Conservation (phyloP, 2,888 invertebrate species). For the Clistopyga incitator region DNA sequence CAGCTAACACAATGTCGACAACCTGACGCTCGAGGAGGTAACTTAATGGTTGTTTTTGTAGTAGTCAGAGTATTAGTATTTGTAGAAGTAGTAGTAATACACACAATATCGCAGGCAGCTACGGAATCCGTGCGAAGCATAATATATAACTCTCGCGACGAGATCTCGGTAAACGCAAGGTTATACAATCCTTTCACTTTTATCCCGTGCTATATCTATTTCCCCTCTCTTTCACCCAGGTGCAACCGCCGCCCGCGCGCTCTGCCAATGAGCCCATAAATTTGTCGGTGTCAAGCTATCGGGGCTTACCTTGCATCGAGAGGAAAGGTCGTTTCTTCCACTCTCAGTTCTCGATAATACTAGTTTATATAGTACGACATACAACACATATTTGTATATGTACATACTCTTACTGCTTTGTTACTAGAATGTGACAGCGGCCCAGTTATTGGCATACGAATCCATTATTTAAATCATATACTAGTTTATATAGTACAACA, state of each 20-base stretch:
- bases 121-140: slow-evolving; percentile 64
- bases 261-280: slow-evolving; percentile 77
- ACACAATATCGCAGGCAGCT: slow-evolving; percentile 44
- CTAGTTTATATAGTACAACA: no score
- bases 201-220: slow-evolving; percentile 75
- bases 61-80: background rate
- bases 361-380: slow-evolving; percentile 25
- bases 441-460: no score
- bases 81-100: background rate
- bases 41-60: background rate
- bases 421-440: no score
- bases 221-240: slow-evolving; percentile 46
- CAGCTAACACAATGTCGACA: slow-evolving; percentile 6
- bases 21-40: slow-evolving; percentile 5
- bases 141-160: slow-evolving; percentile 50
- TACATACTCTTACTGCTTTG: background rate
- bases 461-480: no score
- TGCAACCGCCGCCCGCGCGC: slow-evolving; percentile 59
- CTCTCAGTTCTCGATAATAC: slow-evolving; percentile 47
- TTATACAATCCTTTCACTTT: slow-evolving; percentile 83
- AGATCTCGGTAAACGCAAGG: slow-evolving; percentile 76
- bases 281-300: slow-evolving; percentile 74
- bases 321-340: slow-evolving; percentile 79
- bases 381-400: slow-evolving; percentile 1
- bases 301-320: slow-evolving; percentile 77